phyloP scores from a whole-genome alignment of 2,888 invertebrate genomes.

The Eristalis arbustorum region DNA sequence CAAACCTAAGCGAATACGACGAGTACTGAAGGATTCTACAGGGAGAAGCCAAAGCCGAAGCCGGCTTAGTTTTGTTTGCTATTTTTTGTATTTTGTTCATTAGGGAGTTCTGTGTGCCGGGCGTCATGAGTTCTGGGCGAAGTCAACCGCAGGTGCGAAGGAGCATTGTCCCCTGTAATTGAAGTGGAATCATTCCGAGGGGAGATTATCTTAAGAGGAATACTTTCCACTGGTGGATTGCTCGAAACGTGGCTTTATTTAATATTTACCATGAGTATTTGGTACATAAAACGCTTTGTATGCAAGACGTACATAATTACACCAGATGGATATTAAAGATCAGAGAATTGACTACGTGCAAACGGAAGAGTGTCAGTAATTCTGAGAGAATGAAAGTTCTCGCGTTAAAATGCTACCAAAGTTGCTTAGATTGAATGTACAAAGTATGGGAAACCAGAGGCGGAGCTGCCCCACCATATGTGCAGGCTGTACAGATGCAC shows the following conservation, averaged over 20 bases:
- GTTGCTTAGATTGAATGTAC: too few species aligned
- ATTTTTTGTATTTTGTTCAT: slow-evolving; percentile 1
- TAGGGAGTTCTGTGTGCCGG: background rate
- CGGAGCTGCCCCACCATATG: too few species aligned
- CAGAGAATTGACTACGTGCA: too few species aligned
- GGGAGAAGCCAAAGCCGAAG: background rate
- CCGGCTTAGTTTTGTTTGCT: slow-evolving; percentile 11
- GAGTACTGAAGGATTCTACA: background rate
- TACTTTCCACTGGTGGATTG: background rate
- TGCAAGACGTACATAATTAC: too few species aligned
- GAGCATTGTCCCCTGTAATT: background rate
- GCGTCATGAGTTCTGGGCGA: slow-evolving; percentile 8
- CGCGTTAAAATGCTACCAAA: too few species aligned
- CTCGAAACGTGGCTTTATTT: background rate
- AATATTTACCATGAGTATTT: background rate
- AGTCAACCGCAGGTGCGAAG: slow-evolving; percentile 8
- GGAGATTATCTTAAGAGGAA: background rate
- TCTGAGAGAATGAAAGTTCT: too few species aligned
- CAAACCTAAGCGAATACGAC: too few species aligned
- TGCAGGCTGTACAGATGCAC: too few species aligned
- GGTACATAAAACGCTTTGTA: background rate
- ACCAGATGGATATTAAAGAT: too few species aligned
- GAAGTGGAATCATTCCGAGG: background rate
- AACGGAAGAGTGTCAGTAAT: too few species aligned
- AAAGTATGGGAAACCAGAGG: too few species aligned